Evolutionary conservation across 2,888 invertebrate genomes (phyloP).

Genomic region (Callinectes sapidus): DNA sequence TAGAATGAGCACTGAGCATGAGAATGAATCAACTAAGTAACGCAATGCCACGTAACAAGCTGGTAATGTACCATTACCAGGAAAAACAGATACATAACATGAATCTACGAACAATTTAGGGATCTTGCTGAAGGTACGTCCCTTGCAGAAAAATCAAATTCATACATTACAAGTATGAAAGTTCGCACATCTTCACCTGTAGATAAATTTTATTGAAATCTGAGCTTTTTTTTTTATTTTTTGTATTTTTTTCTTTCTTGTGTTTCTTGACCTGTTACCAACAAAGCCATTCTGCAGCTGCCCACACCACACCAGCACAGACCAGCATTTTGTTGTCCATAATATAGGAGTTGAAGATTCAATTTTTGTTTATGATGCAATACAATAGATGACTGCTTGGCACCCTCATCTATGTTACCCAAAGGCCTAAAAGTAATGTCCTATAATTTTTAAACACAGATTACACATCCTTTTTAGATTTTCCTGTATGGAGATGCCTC

Average conservation of each 20-base stretch:
- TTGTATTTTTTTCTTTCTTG: constrained; percentile 1
- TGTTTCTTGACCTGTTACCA: constrained; percentile 25
- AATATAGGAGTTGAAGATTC: constrained; percentile 10
- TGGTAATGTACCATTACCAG: constrained; percentile 11
- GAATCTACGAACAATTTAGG: constrained; percentile 28
- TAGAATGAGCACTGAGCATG: constrained; percentile 19
- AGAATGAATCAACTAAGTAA: constrained; percentile 36
- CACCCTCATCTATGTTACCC: constrained; percentile 33
- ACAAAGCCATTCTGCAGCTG: neutral
- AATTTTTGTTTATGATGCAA: constrained; percentile 27
- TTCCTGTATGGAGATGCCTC: constrained; percentile 49
- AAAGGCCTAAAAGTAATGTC: constrained; percentile 47
- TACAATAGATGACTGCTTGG: constrained; percentile 40
- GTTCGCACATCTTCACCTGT: constrained; percentile 45
- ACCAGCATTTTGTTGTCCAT: constrained; percentile 39
- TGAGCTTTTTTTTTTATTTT: constrained; percentile 17
- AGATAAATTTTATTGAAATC: constrained; percentile 28
- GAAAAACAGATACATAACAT: neutral
- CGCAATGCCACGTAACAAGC: constrained; percentile 30
- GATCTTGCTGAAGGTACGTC: neutral
- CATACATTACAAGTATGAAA: constrained; percentile 9
- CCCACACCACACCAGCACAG: constrained; percentile 39
- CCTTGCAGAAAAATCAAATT: constrained; percentile 26
- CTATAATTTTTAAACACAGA: constrained; percentile 37
- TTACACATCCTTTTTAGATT: constrained; percentile 43